Evolutionary conservation across 2,113 vertebrate genomes (phyloP).

Genomic region (Rhinoptilus africanus): DNA sequence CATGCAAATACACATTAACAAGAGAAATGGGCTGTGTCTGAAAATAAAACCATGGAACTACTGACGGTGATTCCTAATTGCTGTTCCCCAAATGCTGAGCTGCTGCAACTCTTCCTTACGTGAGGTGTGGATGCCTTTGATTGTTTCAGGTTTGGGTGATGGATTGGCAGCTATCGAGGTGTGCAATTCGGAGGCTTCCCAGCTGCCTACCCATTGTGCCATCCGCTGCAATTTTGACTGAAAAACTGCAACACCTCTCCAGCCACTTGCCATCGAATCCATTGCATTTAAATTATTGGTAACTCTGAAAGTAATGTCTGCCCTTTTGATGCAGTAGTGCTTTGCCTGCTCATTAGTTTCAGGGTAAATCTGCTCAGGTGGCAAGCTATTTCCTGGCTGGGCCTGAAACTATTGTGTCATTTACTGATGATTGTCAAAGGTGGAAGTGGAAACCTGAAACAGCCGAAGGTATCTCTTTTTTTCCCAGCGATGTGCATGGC

Average conservation of each 20-base stretch:
- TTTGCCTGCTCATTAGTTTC: background rate
- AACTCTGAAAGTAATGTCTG: background rate
- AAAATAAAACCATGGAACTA: background rate
- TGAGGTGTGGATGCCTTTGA: background rate
- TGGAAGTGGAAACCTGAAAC: background rate
- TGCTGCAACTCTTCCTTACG: background rate
- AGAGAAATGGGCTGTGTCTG: background rate
- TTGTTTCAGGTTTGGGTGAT: background rate
- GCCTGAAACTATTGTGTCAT: background rate
- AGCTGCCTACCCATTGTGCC: background rate
- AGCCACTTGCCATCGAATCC: rapidly evolving
- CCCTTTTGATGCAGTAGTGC: background rate
- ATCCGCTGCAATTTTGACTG: background rate
- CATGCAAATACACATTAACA: background rate
- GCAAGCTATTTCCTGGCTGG: background rate
- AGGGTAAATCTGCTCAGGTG: background rate
- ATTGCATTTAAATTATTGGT: background rate
- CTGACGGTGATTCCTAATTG: background rate
- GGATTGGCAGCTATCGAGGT: background rate
- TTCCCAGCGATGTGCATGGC: background rate
- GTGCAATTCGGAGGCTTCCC: background rate
- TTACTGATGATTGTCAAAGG: background rate
- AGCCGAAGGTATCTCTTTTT: background rate
- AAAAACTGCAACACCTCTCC: background rate
- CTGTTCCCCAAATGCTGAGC: background rate